Conservation (phyloP, 2,888 invertebrate species). For the Thereva nobilitata region DNA sequence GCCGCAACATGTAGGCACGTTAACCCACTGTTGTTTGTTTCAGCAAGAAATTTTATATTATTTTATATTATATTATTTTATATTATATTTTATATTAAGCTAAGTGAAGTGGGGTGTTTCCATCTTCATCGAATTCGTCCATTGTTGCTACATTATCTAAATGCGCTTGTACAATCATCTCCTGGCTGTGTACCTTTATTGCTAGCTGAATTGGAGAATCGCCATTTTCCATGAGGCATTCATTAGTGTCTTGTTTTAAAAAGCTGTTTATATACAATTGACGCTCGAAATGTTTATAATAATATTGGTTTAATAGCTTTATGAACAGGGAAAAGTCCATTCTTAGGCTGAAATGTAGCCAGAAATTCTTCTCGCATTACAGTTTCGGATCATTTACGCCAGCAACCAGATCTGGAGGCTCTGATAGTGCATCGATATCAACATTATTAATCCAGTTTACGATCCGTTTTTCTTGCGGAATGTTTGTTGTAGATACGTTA, state of each 20-base stretch:
- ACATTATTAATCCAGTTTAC: too few species aligned
- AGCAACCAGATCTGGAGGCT: background rate
- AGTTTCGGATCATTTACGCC: background rate
- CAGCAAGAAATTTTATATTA: slow-evolving; percentile 48
- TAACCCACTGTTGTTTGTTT: slow-evolving; percentile 52
- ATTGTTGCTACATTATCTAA: slow-evolving; percentile 30
- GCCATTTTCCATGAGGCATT: background rate
- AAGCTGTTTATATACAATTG: slow-evolving; percentile 42
- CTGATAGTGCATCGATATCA: background rate
- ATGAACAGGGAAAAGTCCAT: slow-evolving; percentile 40
- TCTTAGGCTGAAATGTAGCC: background rate
- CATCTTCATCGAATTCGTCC: slow-evolving; percentile 48
- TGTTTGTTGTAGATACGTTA: too few species aligned
- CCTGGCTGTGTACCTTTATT: background rate
- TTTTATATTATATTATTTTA: slow-evolving; percentile 40
- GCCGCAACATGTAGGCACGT: slow-evolving; percentile 52
- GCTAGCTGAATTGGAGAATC: slow-evolving; percentile 6
- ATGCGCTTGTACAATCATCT: background rate
- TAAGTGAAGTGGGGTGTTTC: slow-evolving; percentile 53
- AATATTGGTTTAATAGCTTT: slow-evolving; percentile 40
- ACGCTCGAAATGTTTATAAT: slow-evolving; percentile 36
- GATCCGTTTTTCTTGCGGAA: too few species aligned
- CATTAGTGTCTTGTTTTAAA: slow-evolving; percentile 30
- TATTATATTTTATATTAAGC: slow-evolving; percentile 52
- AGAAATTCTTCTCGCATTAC: background rate